A percentile compares a stretch with the other conserved stretches of the same genome.
phyloP scores from a whole-genome alignment of 1,140 invertebrate species.

The Tetramorium simillimum region DNA sequence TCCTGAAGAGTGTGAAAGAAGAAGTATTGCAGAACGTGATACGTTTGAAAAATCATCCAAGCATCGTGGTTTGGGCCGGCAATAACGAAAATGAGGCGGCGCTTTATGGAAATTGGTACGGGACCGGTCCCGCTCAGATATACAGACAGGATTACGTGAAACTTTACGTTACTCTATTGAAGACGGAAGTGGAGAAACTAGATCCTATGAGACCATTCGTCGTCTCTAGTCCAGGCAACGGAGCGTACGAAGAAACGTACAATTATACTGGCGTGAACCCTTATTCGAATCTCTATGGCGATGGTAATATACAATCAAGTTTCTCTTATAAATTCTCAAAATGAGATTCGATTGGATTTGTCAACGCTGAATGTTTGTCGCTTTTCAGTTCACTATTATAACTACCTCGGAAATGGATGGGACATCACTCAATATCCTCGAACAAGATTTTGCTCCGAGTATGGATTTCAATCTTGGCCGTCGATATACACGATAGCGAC shows the following conservation, averaged over 20 bases:
- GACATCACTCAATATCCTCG: constrained; percentile 90
- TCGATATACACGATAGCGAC: constrained; percentile 88
- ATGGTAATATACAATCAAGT: constrained; percentile 87
- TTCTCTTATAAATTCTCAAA: not conserved
- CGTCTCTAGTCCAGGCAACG: constrained; percentile 97
- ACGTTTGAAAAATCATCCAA: constrained; percentile 95
- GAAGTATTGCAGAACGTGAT: constrained; percentile 95
- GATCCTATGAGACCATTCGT: constrained; percentile 90
- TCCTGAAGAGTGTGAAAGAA: constrained; percentile 90
- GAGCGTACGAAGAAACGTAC: constrained; percentile 90
- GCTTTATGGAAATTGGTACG: constrained; percentile 94
- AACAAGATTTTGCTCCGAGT: constrained; percentile 97
- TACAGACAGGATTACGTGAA: constrained; percentile 94
- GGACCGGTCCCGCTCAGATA: constrained; percentile 86
- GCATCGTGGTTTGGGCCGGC: constrained; percentile 95
- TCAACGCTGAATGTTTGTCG: not conserved
- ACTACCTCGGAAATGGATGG: constrained; percentile 94
- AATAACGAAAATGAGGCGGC: constrained; percentile 99
- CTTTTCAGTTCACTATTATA: constrained; percentile 95
- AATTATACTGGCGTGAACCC: constrained; percentile 93
- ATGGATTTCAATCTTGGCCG: constrained; percentile 97
- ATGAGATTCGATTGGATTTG: not conserved
- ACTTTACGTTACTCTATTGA: constrained; percentile 94
- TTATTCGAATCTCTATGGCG: constrained; percentile 93
- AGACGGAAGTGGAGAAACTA: constrained; percentile 87